Base-by-base conservation (phyloP, 2,888 invertebrate genomes). In the Unio pictorum region DNA sequence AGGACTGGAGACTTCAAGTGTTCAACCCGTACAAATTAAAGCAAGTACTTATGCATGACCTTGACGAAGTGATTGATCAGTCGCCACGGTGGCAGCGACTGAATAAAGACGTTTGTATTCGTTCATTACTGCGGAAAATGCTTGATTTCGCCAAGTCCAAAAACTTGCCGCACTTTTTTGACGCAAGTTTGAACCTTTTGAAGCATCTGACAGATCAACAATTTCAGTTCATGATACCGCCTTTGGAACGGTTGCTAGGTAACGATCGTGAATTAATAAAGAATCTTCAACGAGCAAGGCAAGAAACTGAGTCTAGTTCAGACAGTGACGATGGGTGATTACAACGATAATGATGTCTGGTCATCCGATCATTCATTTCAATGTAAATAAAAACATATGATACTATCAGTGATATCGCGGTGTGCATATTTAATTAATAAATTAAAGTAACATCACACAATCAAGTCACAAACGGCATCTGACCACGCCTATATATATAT, bases 71-170 rank as follows among this genome's bases (percentile, higher is more conserved):
- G 57, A 78, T 87, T 26, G 87, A 87, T 71, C 69, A 77, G 57
- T 81, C 81, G 0, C 87, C 86, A 11, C 72, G 86, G 7, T 87
- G 87, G 87, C 87, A 87, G 69, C 62, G 86, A 8, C 66, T 76
- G 30, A 73, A 80, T 4, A 63, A 84, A 54, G 86, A 86, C 61
- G 69, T 74, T 3, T 84, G 84, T 67, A 80, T 87, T 66, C 72
- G 78, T 30, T 74, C 79, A 15, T 69, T 87, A 7, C 78, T 87
- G 8, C 70, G 76, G 61, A 79, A 83, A 55, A 78, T 87, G 56
- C 72, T 78, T 34, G 74, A 80, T 56, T 82, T 78, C 66, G 78
- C 81, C 17, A 72, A 73, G 58, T 74, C 65, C 26, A 64, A 70
- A 62, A 77, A 73, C 11, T 72, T 87, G 58, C 86, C 86, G 1